These are phyloP conservation scores for Thamnophis sirtalis DNA, from an alignment of 2,113 vertebrate genomes.

Conservation along the genomic window DNA sequence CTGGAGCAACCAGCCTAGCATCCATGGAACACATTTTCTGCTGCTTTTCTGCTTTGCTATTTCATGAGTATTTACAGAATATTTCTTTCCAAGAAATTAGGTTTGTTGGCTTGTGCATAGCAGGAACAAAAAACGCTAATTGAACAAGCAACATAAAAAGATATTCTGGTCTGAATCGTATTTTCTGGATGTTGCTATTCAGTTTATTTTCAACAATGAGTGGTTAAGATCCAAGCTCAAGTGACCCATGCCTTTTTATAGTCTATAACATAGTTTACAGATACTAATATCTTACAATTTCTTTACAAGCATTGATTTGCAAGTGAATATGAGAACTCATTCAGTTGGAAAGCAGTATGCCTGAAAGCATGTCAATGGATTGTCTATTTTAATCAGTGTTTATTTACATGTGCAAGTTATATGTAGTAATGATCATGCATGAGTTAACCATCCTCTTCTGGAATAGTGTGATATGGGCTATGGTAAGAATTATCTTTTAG, in stretches of 20 bases:
- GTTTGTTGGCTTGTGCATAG: neutral
- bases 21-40: neutral
- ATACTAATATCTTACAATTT: neutral
- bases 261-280: neutral
- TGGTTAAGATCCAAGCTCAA: neutral
- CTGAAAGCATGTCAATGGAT: neutral
- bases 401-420: neutral
- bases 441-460: neutral
- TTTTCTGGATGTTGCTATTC: neutral
- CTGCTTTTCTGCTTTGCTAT: neutral
- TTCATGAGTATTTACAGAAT: neutral
- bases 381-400: neutral
- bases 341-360: neutral
- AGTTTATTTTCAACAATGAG: neutral
- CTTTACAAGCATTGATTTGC: neutral
- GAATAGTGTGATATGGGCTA: neutral
- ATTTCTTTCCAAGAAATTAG: slow-evolving; percentile 3
- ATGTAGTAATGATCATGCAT: neutral
- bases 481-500: neutral
- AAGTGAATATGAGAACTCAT: neutral
- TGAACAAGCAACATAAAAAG: neutral
- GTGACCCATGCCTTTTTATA: neutral
- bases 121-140: neutral
- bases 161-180: neutral
- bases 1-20: neutral